These are phyloP conservation scores for Thalassaphorura encarpata DNA, from an alignment of 1,140 invertebrate genomes.

Conservation along the genomic window DNA sequence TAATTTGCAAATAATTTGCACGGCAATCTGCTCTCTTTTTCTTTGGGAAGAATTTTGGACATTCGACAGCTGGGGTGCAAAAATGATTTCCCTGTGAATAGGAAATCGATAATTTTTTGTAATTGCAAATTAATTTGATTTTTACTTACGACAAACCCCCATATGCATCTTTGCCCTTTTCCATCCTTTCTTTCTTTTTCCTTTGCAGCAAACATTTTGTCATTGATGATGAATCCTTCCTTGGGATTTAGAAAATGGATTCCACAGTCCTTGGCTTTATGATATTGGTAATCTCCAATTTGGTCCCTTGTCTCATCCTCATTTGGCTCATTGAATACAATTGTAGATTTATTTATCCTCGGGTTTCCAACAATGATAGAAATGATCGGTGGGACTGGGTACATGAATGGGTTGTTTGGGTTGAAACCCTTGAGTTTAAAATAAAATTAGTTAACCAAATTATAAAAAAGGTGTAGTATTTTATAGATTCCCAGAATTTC, in stretches of 20 bases:
- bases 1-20: constrained; percentile 26
- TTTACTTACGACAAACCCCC: constrained; percentile 25
- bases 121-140: not conserved
- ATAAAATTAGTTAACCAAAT: too few species aligned
- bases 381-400: constrained; percentile 21
- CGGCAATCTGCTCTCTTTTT: constrained; percentile 10
- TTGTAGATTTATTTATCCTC: constrained; percentile 1
- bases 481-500: too few species aligned
- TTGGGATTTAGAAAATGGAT: constrained; percentile 23
- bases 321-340: constrained; percentile 12
- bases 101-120: not conserved
- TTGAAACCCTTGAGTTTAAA: too few species aligned
- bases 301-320: not conserved
- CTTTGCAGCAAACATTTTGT: constrained; percentile 6
- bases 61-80: constrained; percentile 26
- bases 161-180: constrained; percentile 5
- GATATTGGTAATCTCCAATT: constrained; percentile 13
- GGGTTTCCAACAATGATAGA: constrained; percentile 9
- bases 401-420: constrained; percentile 24
- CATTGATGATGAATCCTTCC: constrained; percentile 23
- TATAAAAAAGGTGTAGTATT: too few species aligned
- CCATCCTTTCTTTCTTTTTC: not conserved
- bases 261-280: constrained; percentile 21
- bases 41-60: constrained; percentile 15
- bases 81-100: constrained; percentile 22